Base-by-base conservation (phyloP, 2,113 vertebrate genomes). In the Thamnophis sirtalis region DNA sequence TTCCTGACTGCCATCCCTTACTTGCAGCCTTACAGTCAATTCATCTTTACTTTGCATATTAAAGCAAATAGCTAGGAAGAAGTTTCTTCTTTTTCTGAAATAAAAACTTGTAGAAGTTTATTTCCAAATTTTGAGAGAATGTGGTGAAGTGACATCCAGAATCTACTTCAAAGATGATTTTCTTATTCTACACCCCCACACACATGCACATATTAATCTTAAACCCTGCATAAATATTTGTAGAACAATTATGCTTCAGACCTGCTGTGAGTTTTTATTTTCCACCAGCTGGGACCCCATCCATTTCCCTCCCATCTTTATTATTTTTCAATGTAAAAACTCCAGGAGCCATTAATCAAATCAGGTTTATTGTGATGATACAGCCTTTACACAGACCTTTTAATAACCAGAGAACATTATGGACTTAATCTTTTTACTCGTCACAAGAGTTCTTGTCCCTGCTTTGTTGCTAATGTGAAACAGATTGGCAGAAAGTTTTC, bases 241-340 rank as follows among this genome's bases (percentile, higher is more conserved):
- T 93, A 50, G 93, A 95, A 94, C 90, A 94, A 89, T 93, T 73
- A 92, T 48, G 93, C 93, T 93, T 94, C 93, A 51, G 92, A 84
- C 96, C 92, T 1, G 68, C 96, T 95, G 95, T 93, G 94, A 96
- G 92, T 94, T 24, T 17, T 96, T 94, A 93, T 91, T 87, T 68
- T 93, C 93, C 93, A 95, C 91, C 95, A 95, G 95, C 95, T 96
- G 93, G 94, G 92, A 63, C 93, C 89, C 91, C 50, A 92, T 90
- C 93, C 58, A 53, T 89, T 80, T 89, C 73, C 91, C 91, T 96
- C 63, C 89, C 84, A 91, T 94, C 92, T 95, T 93, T 88, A 94
- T 94, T 90, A 90, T 93, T 90, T 85, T 94, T 85, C 90, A 84
- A 60, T 89, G 94, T 95, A 91, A 94, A 95, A 94, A 91, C 84